Conservation (phyloP, 2,113 vertebrate genomes). For the Melanotaenia duboulayi region DNA sequence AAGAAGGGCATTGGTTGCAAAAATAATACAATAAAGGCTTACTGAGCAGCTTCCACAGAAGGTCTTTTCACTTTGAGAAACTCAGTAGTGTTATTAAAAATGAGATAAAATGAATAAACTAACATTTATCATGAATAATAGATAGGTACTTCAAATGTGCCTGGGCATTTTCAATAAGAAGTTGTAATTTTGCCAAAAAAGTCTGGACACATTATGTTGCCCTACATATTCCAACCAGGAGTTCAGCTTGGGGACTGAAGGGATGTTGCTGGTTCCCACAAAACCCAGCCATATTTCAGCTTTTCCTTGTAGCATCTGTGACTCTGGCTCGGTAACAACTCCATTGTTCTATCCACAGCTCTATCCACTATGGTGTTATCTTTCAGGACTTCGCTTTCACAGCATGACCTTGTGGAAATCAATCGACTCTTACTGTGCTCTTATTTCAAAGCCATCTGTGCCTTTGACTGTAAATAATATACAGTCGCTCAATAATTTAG, state of each 20-base stretch:
- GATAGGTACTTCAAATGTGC: neutral
- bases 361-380: conserved; percentile 43
- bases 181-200: rapidly evolving
- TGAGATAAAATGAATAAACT: neutral
- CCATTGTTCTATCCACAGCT: conserved; percentile 34
- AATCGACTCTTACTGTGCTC: conserved; percentile 34
- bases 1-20: conserved; percentile 26
- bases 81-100: too few species aligned
- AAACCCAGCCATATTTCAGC: neutral
- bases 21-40: conserved; percentile 30
- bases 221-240: neutral
- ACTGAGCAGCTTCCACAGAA: conserved; percentile 9
- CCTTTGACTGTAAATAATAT: conserved; percentile 16
- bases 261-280: neutral
- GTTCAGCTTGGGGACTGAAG: neutral
- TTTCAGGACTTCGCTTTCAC: conserved; percentile 65
- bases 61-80: conserved; percentile 1
- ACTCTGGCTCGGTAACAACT: conserved; percentile 24
- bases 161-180: neutral
- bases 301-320: conserved; percentile 32
- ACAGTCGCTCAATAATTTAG: neutral
- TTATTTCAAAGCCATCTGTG: conserved; percentile 45
- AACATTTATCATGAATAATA: neutral
- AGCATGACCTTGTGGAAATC: conserved; percentile 63
- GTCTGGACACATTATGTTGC: neutral